Conservation (phyloP, 2,113 vertebrate species). For the Eonycteris spelaea region DNA sequence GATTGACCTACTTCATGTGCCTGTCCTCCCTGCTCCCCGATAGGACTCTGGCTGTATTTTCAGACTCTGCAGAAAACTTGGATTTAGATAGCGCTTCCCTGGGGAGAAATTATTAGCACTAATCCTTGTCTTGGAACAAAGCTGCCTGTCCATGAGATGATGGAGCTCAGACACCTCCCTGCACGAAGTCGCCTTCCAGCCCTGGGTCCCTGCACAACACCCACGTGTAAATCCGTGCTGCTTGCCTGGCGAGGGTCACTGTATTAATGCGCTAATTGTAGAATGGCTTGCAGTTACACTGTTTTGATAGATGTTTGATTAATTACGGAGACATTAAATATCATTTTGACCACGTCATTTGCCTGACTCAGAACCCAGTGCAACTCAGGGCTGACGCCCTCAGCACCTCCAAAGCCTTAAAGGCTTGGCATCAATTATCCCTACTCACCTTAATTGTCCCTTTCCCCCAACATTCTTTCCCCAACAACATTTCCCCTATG, state of each 20-base stretch:
- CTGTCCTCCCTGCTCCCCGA: slow-evolving; percentile 65
- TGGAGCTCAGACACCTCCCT: slow-evolving; percentile 69
- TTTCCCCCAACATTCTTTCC: not conserved
- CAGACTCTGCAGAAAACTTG: slow-evolving; percentile 73
- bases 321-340: slow-evolving; percentile 73
- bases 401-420: not conserved
- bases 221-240: slow-evolving; percentile 66
- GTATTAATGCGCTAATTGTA: slow-evolving; percentile 76
- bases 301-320: slow-evolving; percentile 76
- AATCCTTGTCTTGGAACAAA: slow-evolving; percentile 83
- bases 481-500: not conserved
- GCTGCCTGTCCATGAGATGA: slow-evolving; percentile 69
- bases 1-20: slow-evolving; percentile 77
- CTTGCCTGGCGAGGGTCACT: slow-evolving; percentile 74
- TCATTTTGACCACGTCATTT: not conserved
- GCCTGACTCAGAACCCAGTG: not conserved
- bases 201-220: slow-evolving; percentile 46
- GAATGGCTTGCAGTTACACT: slow-evolving; percentile 69
- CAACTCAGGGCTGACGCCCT: not conserved
- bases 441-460: not conserved
- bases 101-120: slow-evolving; percentile 82
- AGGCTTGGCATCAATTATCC: not conserved
- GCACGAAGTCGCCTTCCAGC: slow-evolving; percentile 63
- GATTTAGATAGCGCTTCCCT: slow-evolving; percentile 77
- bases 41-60: slow-evolving; percentile 66